Percentiles rank a stretch among this genome's conserved stretches.
phyloP scores from a whole-genome alignment of 2,113 vertebrate species.

The Pituophis catenifer region DNA sequence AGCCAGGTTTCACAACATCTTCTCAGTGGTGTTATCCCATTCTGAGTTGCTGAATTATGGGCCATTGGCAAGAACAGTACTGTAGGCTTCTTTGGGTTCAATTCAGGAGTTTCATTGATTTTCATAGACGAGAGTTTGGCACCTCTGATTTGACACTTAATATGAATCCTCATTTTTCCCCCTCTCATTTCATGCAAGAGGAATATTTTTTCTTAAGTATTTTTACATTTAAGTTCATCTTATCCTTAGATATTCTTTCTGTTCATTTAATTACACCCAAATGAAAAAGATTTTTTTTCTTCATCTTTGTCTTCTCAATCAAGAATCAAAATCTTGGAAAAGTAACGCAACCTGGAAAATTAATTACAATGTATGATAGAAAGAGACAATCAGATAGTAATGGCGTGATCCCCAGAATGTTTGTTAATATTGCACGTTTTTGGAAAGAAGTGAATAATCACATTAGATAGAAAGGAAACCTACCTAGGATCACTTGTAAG shows the following conservation, averaged over 20 bases:
- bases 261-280: neutral
- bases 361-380: too few species aligned
- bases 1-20: neutral
- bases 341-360: neutral
- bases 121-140: neutral
- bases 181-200: neutral
- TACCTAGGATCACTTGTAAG: neutral
- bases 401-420: neutral
- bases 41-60: neutral
- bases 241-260: neutral
- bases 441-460: neutral
- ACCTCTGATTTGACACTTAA: neutral
- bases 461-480: neutral
- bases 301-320: neutral
- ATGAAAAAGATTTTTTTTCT: neutral
- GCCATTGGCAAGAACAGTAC: neutral
- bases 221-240: neutral
- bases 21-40: neutral
- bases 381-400: neutral
- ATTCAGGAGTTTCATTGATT: neutral
- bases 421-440: neutral
- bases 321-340: neutral
- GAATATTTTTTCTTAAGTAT: neutral
- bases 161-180: neutral
- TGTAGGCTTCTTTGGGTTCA: neutral